Conservation (phyloP, 2,113 vertebrate genomes). For the Pelobates fuscus region DNA sequence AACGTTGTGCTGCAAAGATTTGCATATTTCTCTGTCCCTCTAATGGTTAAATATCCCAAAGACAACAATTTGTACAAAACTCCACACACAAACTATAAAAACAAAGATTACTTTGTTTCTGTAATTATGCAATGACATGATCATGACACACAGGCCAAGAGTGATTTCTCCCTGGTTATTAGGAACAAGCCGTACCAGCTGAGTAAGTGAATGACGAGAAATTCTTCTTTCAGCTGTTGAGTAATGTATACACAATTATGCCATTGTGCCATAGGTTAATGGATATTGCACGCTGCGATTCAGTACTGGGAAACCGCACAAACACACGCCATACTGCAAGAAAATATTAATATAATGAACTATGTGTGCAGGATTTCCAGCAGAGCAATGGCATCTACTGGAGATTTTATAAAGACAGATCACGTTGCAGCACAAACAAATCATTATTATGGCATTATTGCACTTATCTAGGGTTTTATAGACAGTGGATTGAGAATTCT, state of each 20-base stretch:
- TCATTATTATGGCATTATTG: conserved; percentile 23
- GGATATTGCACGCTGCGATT: neutral
- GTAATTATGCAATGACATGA: too few species aligned
- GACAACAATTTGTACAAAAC: too few species aligned
- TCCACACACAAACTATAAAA: too few species aligned
- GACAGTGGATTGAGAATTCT: conserved; percentile 27
- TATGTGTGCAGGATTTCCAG: conserved; percentile 51
- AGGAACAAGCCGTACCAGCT: too few species aligned
- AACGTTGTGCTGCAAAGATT: too few species aligned
- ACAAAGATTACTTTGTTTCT: too few species aligned
- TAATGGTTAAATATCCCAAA: too few species aligned
- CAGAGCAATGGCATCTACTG: conserved; percentile 68
- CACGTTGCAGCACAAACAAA: conserved; percentile 11
- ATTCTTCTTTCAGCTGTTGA: neutral
- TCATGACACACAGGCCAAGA: too few species aligned
- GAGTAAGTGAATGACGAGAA: too few species aligned
- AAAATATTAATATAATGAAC: conserved; percentile 33
- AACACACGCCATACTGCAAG: conserved; percentile 20
- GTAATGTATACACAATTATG: conserved; percentile 11
- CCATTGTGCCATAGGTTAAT: conserved; percentile 34
- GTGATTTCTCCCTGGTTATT: too few species aligned
- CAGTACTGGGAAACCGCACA: conserved; percentile 14
- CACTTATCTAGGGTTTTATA: conserved; percentile 19
- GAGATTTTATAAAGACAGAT: conserved; percentile 39
- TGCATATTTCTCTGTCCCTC: too few species aligned